phyloP scores from a whole-genome alignment of 1,140 invertebrate species.

The Drosophila nigrodunni region DNA sequence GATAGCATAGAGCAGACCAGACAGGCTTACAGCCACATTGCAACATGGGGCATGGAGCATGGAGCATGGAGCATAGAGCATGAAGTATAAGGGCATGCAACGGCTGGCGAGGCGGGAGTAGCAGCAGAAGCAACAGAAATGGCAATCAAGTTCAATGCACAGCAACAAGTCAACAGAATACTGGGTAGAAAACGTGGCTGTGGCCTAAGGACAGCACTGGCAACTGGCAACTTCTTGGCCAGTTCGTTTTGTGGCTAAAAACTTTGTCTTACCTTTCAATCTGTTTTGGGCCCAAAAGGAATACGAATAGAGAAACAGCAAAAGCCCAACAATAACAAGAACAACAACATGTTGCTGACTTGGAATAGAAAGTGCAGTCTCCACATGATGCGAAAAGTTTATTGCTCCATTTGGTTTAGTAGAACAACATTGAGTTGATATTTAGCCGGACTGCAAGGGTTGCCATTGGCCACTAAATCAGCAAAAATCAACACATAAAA shows the following conservation, averaged over 20 bases:
- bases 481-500: conserved; percentile 82
- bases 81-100: conserved; percentile 22
- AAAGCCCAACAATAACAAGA: not conserved
- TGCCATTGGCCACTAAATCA: conserved; percentile 62
- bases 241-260: conserved; percentile 42
- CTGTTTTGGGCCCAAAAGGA: conserved; percentile 7
- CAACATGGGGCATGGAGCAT: conserved; percentile 9
- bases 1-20: conserved; percentile 52
- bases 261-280: conserved; percentile 48
- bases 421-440: conserved; percentile 39
- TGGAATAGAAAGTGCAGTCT: conserved; percentile 17
- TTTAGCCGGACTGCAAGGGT: conserved; percentile 14
- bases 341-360: conserved; percentile 11
- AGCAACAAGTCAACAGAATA: conserved; percentile 65
- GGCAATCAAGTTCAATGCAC: conserved; percentile 81
- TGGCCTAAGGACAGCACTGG: conserved; percentile 20
- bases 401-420: conserved; percentile 61
- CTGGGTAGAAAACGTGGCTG: conserved; percentile 9
- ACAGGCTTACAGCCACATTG: conserved; percentile 21
- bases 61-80: conserved; percentile 10
- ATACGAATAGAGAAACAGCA: not conserved
- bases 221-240: conserved; percentile 35
- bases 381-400: conserved; percentile 45
- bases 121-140: conserved; percentile 43
- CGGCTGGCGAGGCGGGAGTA: conserved; percentile 28